Conservation (phyloP, 2,797 vertebrate genomes). For the Channa striata region DNA sequence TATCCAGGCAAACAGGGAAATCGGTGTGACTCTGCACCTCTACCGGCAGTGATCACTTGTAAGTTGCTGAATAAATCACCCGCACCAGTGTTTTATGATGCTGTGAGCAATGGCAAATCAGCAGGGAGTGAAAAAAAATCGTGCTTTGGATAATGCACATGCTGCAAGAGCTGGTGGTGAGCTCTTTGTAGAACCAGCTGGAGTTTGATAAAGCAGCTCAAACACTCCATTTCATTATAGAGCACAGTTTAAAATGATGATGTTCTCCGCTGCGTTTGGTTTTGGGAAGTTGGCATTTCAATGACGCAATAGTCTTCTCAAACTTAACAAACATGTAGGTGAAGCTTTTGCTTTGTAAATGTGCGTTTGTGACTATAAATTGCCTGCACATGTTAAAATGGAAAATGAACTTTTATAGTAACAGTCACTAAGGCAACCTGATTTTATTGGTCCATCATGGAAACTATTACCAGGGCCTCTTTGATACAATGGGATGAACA, state of each 20-base stretch:
- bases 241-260: too few species aligned
- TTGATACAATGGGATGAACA: too few species aligned
- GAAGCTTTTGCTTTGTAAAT: neutral
- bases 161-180: neutral
- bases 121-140: constrained; percentile 23
- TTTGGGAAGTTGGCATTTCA: too few species aligned
- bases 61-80: constrained; percentile 58
- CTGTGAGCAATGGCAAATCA: constrained; percentile 11
- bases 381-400: too few species aligned
- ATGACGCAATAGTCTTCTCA: too few species aligned
- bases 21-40: constrained; percentile 31
- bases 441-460: constrained; percentile 3
- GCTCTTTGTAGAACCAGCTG: neutral
- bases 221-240: too few species aligned
- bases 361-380: neutral
- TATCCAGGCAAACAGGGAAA: constrained; percentile 30
- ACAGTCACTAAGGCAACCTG: neutral
- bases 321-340: too few species aligned
- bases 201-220: constrained; percentile 8
- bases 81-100: constrained; percentile 36
- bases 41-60: constrained; percentile 26
- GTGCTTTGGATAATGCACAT: constrained; percentile 11
- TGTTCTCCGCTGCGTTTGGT: too few species aligned
- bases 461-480: neutral
- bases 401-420: neutral